phyloP scores from a whole-genome alignment of 2,888 invertebrate species.

The Perizoma affinitatum region DNA sequence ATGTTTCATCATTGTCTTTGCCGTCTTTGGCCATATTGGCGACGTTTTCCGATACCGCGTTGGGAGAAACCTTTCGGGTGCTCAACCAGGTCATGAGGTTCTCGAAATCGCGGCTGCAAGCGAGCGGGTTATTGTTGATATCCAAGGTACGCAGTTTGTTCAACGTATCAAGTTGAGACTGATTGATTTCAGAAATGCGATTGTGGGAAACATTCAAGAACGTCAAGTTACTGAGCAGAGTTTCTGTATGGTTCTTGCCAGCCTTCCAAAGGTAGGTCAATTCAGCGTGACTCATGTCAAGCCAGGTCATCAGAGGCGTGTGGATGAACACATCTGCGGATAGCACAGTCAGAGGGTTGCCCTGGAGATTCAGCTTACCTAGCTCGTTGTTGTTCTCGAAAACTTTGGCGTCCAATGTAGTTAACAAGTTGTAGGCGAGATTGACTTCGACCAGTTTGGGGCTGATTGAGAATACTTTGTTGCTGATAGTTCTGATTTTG shows the following conservation, averaged over 20 bases:
- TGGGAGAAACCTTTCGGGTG: slow-evolving; percentile 83
- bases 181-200: slow-evolving; percentile 80
- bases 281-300: slow-evolving; percentile 89
- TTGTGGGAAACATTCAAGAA: slow-evolving; percentile 86
- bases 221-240: slow-evolving; percentile 81
- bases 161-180: slow-evolving; percentile 84
- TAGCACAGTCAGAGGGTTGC: slow-evolving; percentile 87
- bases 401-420: slow-evolving; percentile 83
- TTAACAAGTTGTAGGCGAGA: slow-evolving; percentile 88
- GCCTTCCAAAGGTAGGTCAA: slow-evolving; percentile 87
- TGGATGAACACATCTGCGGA: slow-evolving; percentile 87
- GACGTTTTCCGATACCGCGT: slow-evolving; percentile 65
- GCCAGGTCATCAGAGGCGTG: slow-evolving; percentile 84
- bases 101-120: slow-evolving; percentile 87
- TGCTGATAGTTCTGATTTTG: slow-evolving; percentile 82
- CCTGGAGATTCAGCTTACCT: slow-evolving; percentile 87
- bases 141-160: slow-evolving; percentile 85
- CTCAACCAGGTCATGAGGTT: slow-evolving; percentile 87
- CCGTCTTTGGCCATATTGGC: slow-evolving; percentile 69
- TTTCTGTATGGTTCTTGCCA: slow-evolving; percentile 69
- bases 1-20: slow-evolving; percentile 65
- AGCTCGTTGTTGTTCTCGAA: slow-evolving; percentile 88
- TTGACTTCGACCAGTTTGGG: slow-evolving; percentile 88
- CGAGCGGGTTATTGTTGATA: slow-evolving; percentile 86
- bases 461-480: slow-evolving; percentile 79